These are phyloP conservation scores for Ceriagrion tenellum DNA, from an alignment of 2,888 invertebrate species.

Conservation along the genomic window DNA sequence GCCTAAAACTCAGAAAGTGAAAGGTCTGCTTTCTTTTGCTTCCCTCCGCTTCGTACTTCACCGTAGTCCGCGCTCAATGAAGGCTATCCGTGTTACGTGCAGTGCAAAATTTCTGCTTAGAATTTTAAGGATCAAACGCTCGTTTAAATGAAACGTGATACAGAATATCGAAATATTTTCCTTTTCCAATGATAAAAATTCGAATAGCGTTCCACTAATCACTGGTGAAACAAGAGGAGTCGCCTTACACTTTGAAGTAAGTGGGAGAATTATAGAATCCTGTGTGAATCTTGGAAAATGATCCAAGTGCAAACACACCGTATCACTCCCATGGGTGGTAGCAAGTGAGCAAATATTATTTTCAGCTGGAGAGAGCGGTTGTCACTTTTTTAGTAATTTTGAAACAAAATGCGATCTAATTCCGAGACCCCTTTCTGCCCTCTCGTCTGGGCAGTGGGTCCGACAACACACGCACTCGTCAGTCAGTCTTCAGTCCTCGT, in stretches of 20 bases:
- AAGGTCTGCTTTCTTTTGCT: too few relatives aligned
- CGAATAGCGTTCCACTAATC: neutral
- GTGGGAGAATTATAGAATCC: too few relatives aligned
- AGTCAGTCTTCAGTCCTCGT: neutral
- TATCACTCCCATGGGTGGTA: neutral
- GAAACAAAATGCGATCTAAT: too few relatives aligned
- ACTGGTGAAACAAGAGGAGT: neutral
- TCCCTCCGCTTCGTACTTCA: too few relatives aligned
- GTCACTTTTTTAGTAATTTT: neutral
- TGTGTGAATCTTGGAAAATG: neutral
- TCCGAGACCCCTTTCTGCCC: too few relatives aligned
- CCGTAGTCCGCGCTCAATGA: too few relatives aligned
- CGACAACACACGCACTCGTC: too few relatives aligned
- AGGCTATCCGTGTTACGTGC: too few relatives aligned
- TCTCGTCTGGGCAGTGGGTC: too few relatives aligned
- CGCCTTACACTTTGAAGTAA: neutral
- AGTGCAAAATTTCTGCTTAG: too few relatives aligned
- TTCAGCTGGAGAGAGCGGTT: neutral
- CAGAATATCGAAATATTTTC: neutral
- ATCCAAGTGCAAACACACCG: neutral
- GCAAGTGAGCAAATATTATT: neutral
- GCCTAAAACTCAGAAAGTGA: too few relatives aligned
- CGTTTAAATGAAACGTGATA: neutral
- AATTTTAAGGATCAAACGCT: neutral
- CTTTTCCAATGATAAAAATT: neutral